Conservation (phyloP, 2,113 vertebrate species). For the Spea bombifrons region DNA sequence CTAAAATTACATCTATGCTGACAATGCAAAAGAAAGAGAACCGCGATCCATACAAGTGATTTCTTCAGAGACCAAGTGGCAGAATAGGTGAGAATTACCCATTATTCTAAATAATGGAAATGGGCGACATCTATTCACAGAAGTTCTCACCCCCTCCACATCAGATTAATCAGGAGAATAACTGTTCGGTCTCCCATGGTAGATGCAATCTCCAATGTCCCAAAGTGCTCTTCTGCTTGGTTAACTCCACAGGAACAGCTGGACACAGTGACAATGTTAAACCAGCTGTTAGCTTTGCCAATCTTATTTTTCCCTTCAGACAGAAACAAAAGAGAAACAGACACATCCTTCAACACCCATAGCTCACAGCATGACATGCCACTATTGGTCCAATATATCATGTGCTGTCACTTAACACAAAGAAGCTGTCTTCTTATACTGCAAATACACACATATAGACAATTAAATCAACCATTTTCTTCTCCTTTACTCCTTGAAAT, state of each 20-base stretch:
- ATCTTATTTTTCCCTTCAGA: constrained; percentile 49
- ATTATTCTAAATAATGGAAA: constrained; percentile 65
- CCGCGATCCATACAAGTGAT: constrained; percentile 53
- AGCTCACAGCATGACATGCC: constrained; percentile 48
- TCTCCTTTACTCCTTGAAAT: constrained; percentile 28
- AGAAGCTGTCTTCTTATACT: constrained; percentile 39
- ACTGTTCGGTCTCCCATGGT: constrained; percentile 55
- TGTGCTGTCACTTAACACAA: constrained; percentile 56
- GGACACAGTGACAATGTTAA: constrained; percentile 53
- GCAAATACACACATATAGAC: constrained; percentile 49
- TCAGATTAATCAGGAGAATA: constrained; percentile 61
- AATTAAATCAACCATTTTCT: constrained; percentile 56
- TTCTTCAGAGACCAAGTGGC: constrained; percentile 53
- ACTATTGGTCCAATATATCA: constrained; percentile 49
- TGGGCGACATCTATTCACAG: constrained; percentile 52
- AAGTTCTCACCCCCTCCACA: constrained; percentile 55
- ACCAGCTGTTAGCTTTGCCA: constrained; percentile 42
- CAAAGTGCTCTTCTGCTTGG: constrained; percentile 31
- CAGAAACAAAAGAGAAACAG: constrained; percentile 44
- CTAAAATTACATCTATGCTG: constrained; percentile 62
- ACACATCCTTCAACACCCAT: constrained; percentile 36
- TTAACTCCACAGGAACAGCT: constrained; percentile 51
- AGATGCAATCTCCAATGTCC: constrained; percentile 47
- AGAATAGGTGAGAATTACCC: constrained; percentile 59
- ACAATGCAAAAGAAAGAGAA: constrained; percentile 60